Percentiles rank a stretch among this genome's conserved stretches.
phyloP scores from a whole-genome alignment of 2,113 vertebrate genomes.

The Piaya cayana region DNA sequence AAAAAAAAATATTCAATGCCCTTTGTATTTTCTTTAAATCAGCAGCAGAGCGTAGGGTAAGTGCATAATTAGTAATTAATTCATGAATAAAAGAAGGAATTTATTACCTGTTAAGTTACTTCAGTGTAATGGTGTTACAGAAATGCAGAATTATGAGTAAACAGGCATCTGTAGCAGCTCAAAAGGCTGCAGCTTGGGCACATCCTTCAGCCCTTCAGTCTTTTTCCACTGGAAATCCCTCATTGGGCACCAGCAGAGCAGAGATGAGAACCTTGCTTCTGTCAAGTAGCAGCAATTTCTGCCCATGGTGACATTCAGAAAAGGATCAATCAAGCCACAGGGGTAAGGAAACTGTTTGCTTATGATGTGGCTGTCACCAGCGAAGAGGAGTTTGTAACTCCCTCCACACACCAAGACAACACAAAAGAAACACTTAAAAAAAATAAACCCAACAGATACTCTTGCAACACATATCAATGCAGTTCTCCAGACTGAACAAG shows the following conservation, averaged over 20 bases:
- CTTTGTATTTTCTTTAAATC: neutral
- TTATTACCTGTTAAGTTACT: neutral
- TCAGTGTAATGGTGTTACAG: neutral
- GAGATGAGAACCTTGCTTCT: neutral
- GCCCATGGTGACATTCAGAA: constrained; percentile 14
- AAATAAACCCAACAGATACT: neutral
- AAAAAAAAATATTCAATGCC: neutral
- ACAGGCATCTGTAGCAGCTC: neutral
- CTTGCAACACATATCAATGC: neutral
- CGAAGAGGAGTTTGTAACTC: constrained; percentile 8
- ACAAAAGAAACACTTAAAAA: neutral
- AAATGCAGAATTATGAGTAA: neutral
- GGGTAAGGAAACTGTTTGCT: constrained; percentile 19
- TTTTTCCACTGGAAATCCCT: neutral
- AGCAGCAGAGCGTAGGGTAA: neutral
- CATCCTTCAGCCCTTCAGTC: neutral
- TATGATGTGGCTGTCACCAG: constrained; percentile 13
- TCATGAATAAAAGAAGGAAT: neutral
- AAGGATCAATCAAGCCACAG: neutral
- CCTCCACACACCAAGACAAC: neutral
- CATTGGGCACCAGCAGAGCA: neutral
- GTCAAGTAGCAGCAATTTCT: constrained; percentile 22
- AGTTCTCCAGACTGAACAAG: neutral
- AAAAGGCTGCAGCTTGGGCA: neutral
- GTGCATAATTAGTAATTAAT: neutral